A percentile compares a stretch with the other conserved stretches of the same genome.
Conservation (phyloP, 2,113 vertebrate genomes). For the Podocnemis expansa region DNA sequence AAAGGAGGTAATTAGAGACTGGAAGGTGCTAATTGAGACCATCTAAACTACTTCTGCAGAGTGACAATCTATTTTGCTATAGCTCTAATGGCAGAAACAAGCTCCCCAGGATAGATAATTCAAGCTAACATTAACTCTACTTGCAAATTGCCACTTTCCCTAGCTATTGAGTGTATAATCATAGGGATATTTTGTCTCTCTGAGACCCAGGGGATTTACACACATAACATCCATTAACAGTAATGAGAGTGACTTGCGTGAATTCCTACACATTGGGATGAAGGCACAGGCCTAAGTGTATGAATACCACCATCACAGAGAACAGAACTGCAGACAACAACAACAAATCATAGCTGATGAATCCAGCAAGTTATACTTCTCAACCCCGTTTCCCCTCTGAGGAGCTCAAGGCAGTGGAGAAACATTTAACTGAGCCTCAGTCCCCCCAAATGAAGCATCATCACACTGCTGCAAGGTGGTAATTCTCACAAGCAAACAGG, state of each 20-base stretch:
- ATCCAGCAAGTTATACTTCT: neutral
- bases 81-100: neutral
- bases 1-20: constrained; percentile 39
- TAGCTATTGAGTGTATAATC: constrained; percentile 24
- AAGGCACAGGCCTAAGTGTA: constrained; percentile 13
- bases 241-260: constrained; percentile 21
- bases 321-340: constrained; percentile 15
- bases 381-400: neutral
- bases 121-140: constrained; percentile 10
- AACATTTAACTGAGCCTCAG: neutral
- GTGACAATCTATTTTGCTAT: constrained; percentile 27
- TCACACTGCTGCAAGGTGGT: neutral
- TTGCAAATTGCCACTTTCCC: constrained; percentile 49
- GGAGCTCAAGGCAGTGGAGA: neutral
- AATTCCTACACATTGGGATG: neutral
- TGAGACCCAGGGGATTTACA: neutral
- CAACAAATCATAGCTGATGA: constrained; percentile 34
- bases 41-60: neutral
- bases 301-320: constrained; percentile 30
- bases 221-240: constrained; percentile 14
- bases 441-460: neutral
- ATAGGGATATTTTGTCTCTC: neutral
- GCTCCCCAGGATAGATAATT: constrained; percentile 18
- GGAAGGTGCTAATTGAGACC: constrained; percentile 44
- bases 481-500: neutral